Percentiles rank a stretch among this genome's conserved stretches.
Evolutionary conservation across 2,797 vertebrate genomes (phyloP).

Genomic region (Hephaestus fuliginosus): DNA sequence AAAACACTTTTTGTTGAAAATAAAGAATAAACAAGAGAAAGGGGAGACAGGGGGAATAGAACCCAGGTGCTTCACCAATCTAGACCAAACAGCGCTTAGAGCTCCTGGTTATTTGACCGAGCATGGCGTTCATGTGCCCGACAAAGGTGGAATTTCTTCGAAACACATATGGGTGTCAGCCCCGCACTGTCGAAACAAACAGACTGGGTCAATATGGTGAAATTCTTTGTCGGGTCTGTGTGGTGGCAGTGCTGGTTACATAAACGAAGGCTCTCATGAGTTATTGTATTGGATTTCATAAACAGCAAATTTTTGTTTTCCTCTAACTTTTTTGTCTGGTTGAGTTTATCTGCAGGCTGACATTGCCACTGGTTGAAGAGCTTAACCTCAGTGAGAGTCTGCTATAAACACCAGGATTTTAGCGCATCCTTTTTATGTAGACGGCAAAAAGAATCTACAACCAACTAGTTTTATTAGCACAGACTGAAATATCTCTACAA

Average conservation of each 20-base stretch:
- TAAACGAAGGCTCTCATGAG: background rate
- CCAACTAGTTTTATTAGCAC: too few species aligned
- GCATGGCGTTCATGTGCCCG: background rate
- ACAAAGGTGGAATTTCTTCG: constrained; percentile 21
- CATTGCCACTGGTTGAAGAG: background rate
- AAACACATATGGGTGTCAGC: constrained; percentile 12
- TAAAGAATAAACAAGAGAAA: constrained; percentile 25
- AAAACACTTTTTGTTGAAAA: constrained; percentile 4
- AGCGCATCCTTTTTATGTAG: background rate
- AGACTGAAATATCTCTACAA: too few species aligned
- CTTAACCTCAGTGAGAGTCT: background rate
- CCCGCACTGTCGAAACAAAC: constrained; percentile 39
- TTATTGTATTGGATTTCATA: background rate
- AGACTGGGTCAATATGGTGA: background rate
- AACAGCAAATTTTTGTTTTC: background rate
- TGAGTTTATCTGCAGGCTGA: background rate
- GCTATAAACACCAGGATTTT: background rate
- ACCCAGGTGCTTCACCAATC: constrained; percentile 10
- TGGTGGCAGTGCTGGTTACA: background rate
- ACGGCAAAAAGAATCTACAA: too few species aligned
- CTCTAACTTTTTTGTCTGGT: background rate
- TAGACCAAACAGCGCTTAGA: background rate
- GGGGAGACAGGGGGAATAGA: background rate
- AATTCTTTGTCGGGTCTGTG: constrained; percentile 26
- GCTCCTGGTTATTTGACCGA: constrained; percentile 3